A percentile compares a stretch with the other conserved stretches of the same genome.
Evolutionary conservation across 2,888 invertebrate genomes (phyloP).

Genomic region (Barypeithes pellucidus): DNA sequence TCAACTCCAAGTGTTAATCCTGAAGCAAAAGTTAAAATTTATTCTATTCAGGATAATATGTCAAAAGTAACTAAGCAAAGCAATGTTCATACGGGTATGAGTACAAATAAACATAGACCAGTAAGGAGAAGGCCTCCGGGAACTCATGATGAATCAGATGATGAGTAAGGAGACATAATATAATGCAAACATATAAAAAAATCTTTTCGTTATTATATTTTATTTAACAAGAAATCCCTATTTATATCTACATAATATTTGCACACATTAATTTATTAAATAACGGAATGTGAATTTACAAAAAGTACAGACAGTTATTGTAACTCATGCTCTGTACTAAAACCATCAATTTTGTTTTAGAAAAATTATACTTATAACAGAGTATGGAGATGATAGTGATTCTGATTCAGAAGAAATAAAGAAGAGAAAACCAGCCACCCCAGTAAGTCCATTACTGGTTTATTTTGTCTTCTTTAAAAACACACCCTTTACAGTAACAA

Average conservation of each 20-base stretch:
- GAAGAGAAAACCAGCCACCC: constrained; percentile 27
- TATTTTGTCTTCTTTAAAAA: too few species aligned
- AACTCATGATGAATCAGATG: constrained; percentile 57
- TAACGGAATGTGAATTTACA: too few species aligned
- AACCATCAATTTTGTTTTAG: constrained; percentile 66
- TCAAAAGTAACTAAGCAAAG: constrained; percentile 30
- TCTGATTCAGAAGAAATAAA: constrained; percentile 63
- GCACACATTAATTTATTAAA: too few species aligned
- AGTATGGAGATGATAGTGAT: constrained; percentile 73
- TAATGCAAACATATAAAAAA: neutral
- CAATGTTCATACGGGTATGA: neutral
- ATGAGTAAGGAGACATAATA: constrained; percentile 61
- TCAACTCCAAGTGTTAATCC: constrained; percentile 54
- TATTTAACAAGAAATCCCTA: too few species aligned
- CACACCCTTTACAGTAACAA: too few species aligned
- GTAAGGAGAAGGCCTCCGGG: constrained; percentile 31
- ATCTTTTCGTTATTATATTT: too few species aligned
- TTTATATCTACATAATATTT: too few species aligned
- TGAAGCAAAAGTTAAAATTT: constrained; percentile 54
- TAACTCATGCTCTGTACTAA: too few species aligned
- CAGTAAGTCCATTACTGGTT: constrained; percentile 17
- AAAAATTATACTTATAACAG: constrained; percentile 75
- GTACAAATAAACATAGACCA: constrained; percentile 18
- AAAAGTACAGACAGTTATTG: too few species aligned
- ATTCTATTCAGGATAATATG: constrained; percentile 56